Conservation (phyloP, 1,140 invertebrate species). For the Meloidogyne floridensis region DNA sequence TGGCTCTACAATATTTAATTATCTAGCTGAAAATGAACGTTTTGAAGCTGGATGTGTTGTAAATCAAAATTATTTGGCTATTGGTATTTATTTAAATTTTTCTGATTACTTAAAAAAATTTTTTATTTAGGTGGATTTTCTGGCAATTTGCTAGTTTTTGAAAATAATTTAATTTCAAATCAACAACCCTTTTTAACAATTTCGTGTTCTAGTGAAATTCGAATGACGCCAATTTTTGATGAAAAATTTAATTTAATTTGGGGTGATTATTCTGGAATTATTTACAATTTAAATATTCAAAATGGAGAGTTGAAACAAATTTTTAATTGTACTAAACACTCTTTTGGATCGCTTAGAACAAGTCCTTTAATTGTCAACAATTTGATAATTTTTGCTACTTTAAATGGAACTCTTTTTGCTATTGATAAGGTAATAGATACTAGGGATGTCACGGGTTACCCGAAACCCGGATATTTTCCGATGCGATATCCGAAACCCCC, state of each 20-base stretch:
- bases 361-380: slow-evolving; percentile 15
- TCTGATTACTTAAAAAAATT: background rate
- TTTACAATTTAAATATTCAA: slow-evolving; percentile 15
- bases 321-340: background rate
- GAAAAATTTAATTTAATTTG: slow-evolving; percentile 11
- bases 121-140: slow-evolving; percentile 30
- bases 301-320: background rate
- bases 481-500: no score
- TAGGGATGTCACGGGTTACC: no score
- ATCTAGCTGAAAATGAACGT: background rate
- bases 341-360: slow-evolving; percentile 20
- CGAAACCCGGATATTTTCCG: no score
- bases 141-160: slow-evolving; percentile 24
- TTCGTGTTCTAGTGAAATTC: slow-evolving; percentile 22
- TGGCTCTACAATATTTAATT: background rate
- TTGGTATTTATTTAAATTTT: slow-evolving; percentile 23
- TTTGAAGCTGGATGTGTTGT: slow-evolving; percentile 24
- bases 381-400: slow-evolving; percentile 15
- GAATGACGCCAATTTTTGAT: slow-evolving; percentile 33
- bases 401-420: slow-evolving; percentile 11
- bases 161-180: background rate
- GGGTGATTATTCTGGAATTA: slow-evolving; percentile 20
- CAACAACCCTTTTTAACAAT: background rate
- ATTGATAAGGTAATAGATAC: slow-evolving; percentile 27
- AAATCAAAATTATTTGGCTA: slow-evolving; percentile 20